Evolutionary conservation across 2,888 invertebrate species (phyloP).

Genomic region (Esperia sulphurella): DNA sequence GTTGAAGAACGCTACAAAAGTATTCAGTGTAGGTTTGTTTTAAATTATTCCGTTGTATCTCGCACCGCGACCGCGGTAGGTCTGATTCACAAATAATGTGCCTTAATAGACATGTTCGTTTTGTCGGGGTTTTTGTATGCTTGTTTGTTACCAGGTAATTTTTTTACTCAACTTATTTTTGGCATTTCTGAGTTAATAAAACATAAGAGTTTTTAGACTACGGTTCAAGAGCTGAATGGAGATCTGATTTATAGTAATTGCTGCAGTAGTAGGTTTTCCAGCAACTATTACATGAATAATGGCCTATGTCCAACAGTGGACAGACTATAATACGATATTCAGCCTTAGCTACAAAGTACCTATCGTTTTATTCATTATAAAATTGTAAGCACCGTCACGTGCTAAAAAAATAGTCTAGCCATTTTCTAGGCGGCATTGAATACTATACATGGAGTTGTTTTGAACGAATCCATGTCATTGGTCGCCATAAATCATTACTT

Average conservation of each 20-base stretch:
- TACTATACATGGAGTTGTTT: constrained; percentile 58
- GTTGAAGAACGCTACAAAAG: constrained; percentile 17
- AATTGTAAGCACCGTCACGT: constrained; percentile 11
- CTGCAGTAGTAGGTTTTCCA: too few species aligned
- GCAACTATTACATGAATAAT: too few species aligned
- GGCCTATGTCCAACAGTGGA: too few species aligned
- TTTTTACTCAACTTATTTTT: neutral
- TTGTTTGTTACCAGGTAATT: too few species aligned
- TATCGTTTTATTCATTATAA: neutral
- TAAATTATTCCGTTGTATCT: neutral
- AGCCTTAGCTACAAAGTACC: neutral
- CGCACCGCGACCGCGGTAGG: constrained; percentile 11
- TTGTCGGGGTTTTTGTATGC: neutral
- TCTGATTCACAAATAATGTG: neutral
- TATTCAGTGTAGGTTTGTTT: neutral
- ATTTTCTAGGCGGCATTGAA: constrained; percentile 47
- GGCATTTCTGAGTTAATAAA: neutral
- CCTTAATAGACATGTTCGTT: neutral
- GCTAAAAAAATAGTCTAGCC: constrained; percentile 44
- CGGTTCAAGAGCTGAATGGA: too few species aligned
- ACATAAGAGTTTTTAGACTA: too few species aligned
- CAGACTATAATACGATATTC: too few species aligned
- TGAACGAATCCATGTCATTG: constrained; percentile 44
- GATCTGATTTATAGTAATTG: too few species aligned
- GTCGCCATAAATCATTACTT: constrained; percentile 29